Conservation (phyloP, 2,888 invertebrate species). For the Synergus umbraculus region DNA sequence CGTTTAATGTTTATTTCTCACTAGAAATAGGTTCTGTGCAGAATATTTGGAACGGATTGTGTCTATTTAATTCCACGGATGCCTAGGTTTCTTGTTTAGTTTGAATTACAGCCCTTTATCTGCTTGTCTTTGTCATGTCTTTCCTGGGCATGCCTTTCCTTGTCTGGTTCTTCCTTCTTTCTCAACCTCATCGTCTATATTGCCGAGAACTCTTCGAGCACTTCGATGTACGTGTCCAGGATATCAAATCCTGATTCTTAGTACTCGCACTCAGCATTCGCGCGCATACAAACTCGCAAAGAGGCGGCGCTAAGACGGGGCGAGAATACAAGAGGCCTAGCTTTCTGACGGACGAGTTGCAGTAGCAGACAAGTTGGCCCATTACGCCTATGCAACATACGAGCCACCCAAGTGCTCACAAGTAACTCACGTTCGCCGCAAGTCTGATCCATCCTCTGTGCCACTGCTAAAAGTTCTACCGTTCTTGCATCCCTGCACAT, state of each 20-base stretch:
- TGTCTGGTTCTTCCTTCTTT: slow-evolving; percentile 3
- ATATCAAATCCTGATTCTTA: slow-evolving; percentile 68
- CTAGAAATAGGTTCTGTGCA: neutral
- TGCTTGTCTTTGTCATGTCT: slow-evolving; percentile 33
- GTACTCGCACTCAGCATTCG: slow-evolving; percentile 60
- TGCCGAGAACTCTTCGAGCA: slow-evolving; percentile 34
- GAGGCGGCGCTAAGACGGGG: slow-evolving; percentile 45
- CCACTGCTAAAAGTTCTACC: slow-evolving; percentile 17
- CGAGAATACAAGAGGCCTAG: slow-evolving; percentile 30
- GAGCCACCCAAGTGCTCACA: slow-evolving; percentile 66
- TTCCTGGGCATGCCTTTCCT: neutral
- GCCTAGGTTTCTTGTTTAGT: neutral
- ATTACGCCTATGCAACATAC: slow-evolving; percentile 69
- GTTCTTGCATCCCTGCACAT: slow-evolving; percentile 20
- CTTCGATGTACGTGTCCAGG: slow-evolving; percentile 64
- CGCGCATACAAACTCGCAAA: slow-evolving; percentile 58
- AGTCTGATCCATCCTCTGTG: slow-evolving; percentile 52
- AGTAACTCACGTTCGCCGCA: slow-evolving; percentile 60
- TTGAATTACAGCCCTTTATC: neutral
- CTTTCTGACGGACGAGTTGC: slow-evolving; percentile 69
- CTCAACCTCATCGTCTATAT: slow-evolving; percentile 20
- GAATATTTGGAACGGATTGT: neutral
- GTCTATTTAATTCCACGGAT: neutral
- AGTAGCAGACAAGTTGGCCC: slow-evolving; percentile 74
- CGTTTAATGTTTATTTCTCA: neutral